These are phyloP conservation scores for Enteromius paludinosus DNA, from an alignment of 2,797 vertebrate species.

Conservation along the genomic window DNA sequence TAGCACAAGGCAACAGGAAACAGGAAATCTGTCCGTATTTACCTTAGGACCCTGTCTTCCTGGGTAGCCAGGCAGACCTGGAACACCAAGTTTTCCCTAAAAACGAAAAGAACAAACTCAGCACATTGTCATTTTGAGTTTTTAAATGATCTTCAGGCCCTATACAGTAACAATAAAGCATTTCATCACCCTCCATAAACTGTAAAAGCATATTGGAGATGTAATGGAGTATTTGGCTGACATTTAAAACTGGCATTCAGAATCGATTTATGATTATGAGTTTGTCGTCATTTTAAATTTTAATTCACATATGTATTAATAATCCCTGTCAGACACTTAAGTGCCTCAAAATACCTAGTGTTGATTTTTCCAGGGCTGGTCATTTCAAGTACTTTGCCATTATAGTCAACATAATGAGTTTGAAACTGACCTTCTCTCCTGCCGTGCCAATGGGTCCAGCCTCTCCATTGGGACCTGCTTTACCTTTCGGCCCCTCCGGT, in stretches of 20 bases:
- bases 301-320: slow-evolving; percentile 17
- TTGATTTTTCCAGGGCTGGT: not conserved
- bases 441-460: slow-evolving; percentile 86
- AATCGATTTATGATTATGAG: slow-evolving; percentile 16
- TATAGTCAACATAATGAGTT: not conserved
- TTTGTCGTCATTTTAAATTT: slow-evolving; percentile 4
- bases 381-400: slow-evolving; percentile 12
- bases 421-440: slow-evolving; percentile 89
- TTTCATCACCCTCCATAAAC: slow-evolving; percentile 11
- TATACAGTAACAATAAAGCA: slow-evolving; percentile 15
- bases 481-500: slow-evolving; percentile 96
- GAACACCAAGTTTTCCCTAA: slow-evolving; percentile 97
- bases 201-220: slow-evolving; percentile 15
- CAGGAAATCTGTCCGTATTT: slow-evolving; percentile 29
- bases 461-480: slow-evolving; percentile 90
- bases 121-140: not conserved
- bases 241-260: slow-evolving; percentile 8
- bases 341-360: not conserved
- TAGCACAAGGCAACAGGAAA: not conserved
- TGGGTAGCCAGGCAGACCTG: slow-evolving; percentile 95
- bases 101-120: slow-evolving; percentile 49
- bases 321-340: slow-evolving; percentile 1
- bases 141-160: not conserved
- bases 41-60: slow-evolving; percentile 98
- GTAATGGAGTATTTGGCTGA: slow-evolving; percentile 30